Conservation (phyloP, 2,888 invertebrate genomes). For the Stenodema calcarata region DNA sequence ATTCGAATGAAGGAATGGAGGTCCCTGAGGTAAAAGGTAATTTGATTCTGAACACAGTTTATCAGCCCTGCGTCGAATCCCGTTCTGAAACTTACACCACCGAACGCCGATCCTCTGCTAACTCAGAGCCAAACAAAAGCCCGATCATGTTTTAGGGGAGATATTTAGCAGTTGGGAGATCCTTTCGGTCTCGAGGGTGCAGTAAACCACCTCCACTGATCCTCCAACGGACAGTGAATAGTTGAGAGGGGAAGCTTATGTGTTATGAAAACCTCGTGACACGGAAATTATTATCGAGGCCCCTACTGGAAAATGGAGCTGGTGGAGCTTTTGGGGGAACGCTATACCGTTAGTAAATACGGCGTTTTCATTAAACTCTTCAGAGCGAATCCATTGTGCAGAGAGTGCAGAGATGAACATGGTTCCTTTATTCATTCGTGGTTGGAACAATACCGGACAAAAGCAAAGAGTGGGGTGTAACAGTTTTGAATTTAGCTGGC, state of each 20-base stretch:
- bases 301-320: too few relatives aligned
- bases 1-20: too few relatives aligned
- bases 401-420: not conserved
- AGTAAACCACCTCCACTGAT: too few relatives aligned
- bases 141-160: not conserved
- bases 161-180: not conserved
- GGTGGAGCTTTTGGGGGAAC: not conserved
- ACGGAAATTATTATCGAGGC: not conserved
- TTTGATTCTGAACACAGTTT: not conserved
- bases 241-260: not conserved
- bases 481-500: too few relatives aligned
- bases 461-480: too few relatives aligned
- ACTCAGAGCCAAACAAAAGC: not conserved
- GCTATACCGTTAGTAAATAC: not conserved
- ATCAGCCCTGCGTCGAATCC: not conserved
- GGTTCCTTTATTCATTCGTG: too few relatives aligned
- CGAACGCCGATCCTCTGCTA: not conserved
- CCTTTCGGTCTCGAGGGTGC: not conserved
- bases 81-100: not conserved
- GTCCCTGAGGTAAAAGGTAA: not conserved
- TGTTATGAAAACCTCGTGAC: not conserved
- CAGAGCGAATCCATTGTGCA: not conserved
- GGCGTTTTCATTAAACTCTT: not conserved
- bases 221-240: not conserved
- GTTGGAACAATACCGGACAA: too few relatives aligned